Evolutionary conservation across 2,113 vertebrate genomes (phyloP).

Genomic region (Vulpes lagopus): DNA sequence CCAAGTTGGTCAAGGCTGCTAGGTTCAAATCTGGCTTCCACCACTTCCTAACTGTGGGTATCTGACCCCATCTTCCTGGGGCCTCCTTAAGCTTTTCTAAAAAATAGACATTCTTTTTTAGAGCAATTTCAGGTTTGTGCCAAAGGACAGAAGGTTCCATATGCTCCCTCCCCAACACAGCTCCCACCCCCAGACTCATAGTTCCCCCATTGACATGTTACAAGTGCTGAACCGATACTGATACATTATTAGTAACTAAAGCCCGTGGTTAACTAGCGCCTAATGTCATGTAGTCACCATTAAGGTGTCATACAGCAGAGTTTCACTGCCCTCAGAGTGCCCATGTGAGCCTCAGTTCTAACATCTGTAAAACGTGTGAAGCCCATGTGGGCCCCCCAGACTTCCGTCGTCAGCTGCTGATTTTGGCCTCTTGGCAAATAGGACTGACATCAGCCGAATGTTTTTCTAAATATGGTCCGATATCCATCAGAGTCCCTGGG

Average conservation of each 20-base stretch:
- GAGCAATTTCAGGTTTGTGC: neutral
- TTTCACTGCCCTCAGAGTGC: neutral
- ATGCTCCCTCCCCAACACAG: too few species aligned
- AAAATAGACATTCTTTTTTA: neutral
- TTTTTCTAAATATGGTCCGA: neutral
- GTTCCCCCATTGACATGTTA: neutral
- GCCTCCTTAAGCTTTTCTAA: neutral
- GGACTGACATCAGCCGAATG: neutral
- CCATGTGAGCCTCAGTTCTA: neutral
- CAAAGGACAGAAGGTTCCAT: neutral
- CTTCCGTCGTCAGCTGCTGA: neutral
- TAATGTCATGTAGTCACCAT: neutral
- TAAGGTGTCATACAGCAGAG: neutral
- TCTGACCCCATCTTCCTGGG: neutral
- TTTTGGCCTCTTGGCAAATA: neutral
- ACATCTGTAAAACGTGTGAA: neutral
- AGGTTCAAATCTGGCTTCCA: neutral
- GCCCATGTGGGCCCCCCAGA: neutral
- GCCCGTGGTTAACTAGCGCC: neutral
- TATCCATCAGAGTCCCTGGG: neutral
- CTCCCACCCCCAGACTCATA: neutral
- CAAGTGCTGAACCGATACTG: fast-evolving
- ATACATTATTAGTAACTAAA: neutral
- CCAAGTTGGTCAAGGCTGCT: neutral
- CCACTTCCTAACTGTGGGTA: neutral